Evolutionary conservation across 2,797 vertebrate species (phyloP).

Genomic region (Liparis tanakae): DNA sequence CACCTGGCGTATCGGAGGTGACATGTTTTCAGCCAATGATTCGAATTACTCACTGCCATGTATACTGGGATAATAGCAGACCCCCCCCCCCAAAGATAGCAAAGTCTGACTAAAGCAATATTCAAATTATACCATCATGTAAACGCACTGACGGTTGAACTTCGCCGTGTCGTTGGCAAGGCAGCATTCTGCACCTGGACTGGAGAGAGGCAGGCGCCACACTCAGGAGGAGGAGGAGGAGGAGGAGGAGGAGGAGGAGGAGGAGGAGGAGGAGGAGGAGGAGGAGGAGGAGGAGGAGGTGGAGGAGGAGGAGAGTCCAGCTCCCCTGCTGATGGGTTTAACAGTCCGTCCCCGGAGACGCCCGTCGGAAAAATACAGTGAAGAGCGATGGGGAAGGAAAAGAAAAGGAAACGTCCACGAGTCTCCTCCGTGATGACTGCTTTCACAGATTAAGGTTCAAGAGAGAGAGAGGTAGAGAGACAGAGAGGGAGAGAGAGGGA

Average conservation of each 20-base stretch:
- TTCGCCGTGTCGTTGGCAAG: constrained; percentile 57
- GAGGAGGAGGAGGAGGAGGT: constrained; percentile 13
- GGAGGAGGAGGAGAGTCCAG: constrained; percentile 13
- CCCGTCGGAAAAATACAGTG: constrained; percentile 48
- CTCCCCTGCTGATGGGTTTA: constrained; percentile 67
- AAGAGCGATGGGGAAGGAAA: constrained; percentile 29
- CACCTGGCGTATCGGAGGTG: too few species aligned
- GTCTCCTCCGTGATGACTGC: constrained; percentile 11
- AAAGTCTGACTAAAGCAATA: too few species aligned
- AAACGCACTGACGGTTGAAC: too few species aligned
- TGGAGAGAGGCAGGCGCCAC: constrained; percentile 31
- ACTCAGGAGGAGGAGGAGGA: constrained; percentile 13
- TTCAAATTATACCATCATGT: too few species aligned
- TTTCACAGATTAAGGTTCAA: constrained; percentile 42
- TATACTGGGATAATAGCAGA: too few species aligned
- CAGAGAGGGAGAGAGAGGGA: background rate
- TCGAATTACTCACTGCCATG: too few species aligned
- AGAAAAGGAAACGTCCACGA: constrained; percentile 8
- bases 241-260: background rate
- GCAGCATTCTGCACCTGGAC: constrained; percentile 61
- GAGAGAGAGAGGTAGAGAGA: too few species aligned
- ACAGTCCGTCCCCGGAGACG: constrained; percentile 47
- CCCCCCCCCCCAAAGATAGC: too few species aligned
- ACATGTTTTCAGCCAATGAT: too few species aligned
- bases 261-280: constrained; percentile 8